phyloP scores from a whole-genome alignment of 2,113 vertebrate genomes.

The Platichthys stellatus region DNA sequence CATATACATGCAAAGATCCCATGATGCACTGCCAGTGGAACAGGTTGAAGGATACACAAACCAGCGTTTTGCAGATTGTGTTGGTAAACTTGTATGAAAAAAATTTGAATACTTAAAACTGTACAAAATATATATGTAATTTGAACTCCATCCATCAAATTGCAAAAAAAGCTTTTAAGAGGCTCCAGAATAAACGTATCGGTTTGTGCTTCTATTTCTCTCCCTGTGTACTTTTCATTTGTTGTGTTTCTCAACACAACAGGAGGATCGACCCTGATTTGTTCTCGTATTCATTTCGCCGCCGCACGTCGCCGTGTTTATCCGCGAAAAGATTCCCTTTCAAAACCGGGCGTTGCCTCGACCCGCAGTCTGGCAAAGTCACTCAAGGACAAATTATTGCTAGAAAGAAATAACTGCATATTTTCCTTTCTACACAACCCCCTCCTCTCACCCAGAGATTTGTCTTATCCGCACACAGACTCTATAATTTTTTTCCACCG shows the following conservation, averaged over 20 bases:
- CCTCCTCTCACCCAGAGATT: neutral
- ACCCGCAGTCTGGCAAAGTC: conserved; percentile 36
- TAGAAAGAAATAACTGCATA: conserved; percentile 10
- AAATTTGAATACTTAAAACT: neutral
- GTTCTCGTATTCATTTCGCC: neutral
- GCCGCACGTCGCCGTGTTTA: conserved; percentile 20
- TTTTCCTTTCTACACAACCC: neutral
- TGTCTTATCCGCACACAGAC: neutral
- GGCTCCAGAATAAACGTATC: neutral
- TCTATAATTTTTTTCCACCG: conserved; percentile 6
- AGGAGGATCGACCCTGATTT: conserved; percentile 22
- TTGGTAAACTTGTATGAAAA: neutral
- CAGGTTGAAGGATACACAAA: conserved; percentile 4
- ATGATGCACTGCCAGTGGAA: neutral
- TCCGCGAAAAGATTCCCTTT: conserved; percentile 45
- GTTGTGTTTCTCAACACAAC: conserved; percentile 33
- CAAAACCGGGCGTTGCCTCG: neutral
- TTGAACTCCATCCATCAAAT: conserved; percentile 4
- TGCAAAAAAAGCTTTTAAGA: neutral
- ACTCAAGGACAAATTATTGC: conserved; percentile 68
- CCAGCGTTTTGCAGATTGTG: neutral
- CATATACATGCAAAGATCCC: conserved; percentile 30
- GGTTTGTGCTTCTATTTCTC: conserved; percentile 11
- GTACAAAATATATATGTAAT: neutral
- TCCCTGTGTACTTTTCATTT: neutral